Evolutionary conservation across 2,113 vertebrate genomes (phyloP).

Genomic region (Danionella cerebrum): DNA sequence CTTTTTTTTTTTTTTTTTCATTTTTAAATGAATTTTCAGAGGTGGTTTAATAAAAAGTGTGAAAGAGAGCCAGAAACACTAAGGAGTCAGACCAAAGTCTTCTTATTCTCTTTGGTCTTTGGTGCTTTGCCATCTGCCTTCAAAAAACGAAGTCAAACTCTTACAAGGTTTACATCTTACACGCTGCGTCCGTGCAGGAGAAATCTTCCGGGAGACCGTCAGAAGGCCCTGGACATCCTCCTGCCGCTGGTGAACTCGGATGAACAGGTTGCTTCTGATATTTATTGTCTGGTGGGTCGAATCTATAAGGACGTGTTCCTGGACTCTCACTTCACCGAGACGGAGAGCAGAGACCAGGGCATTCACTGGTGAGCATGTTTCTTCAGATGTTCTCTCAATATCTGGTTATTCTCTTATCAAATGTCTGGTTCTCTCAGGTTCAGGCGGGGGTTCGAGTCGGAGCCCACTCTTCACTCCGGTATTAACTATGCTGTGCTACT

Average conservation of each 20-base stretch:
- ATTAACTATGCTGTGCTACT: slow-evolving; percentile 96
- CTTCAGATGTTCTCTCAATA: no score
- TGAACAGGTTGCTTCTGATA: slow-evolving; percentile 89
- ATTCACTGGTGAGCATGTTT: slow-evolving; percentile 86
- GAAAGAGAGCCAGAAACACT: no score
- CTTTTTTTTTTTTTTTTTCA: no score
- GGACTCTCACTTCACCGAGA: slow-evolving; percentile 86
- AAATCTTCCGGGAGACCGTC: slow-evolving; percentile 82
- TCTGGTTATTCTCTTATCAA: no score
- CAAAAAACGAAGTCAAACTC: no score
- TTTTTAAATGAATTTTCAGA: no score
- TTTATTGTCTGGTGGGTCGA: slow-evolving; percentile 92
- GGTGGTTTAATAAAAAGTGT: no score
- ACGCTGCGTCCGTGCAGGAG: slow-evolving; percentile 59
- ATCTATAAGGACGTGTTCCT: slow-evolving; percentile 96
- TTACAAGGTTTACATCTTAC: no score
- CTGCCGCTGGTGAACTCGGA: slow-evolving; percentile 82
- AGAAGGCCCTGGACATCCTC: slow-evolving; percentile 92
- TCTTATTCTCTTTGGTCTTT: no score
- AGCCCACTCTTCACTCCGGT: slow-evolving; percentile 95
- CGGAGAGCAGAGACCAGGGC: slow-evolving; percentile 80
- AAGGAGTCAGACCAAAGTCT: no score
- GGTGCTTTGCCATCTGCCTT: no score
- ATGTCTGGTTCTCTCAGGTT: slow-evolving; percentile 71
- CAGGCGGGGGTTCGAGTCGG: slow-evolving; percentile 92